Percentiles rank a stretch among this genome's conserved stretches.
These are phyloP conservation scores for Channallabes apus DNA, from an alignment of 2,797 vertebrate species.

Conservation along the genomic window DNA sequence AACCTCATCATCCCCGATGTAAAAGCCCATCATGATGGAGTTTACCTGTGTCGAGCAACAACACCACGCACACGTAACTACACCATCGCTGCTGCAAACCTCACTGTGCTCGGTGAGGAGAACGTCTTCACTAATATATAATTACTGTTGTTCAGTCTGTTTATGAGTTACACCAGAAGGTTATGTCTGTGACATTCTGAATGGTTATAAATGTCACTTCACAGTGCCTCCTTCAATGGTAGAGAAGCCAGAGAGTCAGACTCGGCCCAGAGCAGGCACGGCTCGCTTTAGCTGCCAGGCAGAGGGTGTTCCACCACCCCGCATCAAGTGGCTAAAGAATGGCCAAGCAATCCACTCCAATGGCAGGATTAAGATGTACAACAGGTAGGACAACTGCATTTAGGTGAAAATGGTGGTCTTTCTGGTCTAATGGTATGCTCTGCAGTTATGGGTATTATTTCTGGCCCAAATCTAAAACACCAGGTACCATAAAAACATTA, in stretches of 20 bases:
- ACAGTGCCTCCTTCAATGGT: conserved; percentile 89
- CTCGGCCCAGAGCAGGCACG: conserved; percentile 93
- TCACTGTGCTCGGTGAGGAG: conserved; percentile 85
- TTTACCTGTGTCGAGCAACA: conserved; percentile 91
- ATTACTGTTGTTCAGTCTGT: not conserved
- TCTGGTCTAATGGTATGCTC: not conserved
- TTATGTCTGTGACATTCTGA: not conserved
- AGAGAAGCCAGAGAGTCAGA: conserved; percentile 93
- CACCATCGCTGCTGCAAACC: conserved; percentile 84
- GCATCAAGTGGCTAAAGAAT: conserved; percentile 95
- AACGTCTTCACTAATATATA: not conserved
- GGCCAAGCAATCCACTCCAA: conserved; percentile 90
- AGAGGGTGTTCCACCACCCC: conserved; percentile 86
- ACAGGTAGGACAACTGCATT: conserved; percentile 75
- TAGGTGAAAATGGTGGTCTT: not conserved
- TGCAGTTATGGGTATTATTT: not conserved
- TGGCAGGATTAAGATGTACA: conserved; percentile 97
- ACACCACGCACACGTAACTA: conserved; percentile 94
- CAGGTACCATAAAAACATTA: not conserved
- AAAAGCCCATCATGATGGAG: conserved; percentile 82
- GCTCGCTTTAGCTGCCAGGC: conserved; percentile 95
- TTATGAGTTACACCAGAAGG: not conserved
- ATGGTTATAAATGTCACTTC: not conserved
- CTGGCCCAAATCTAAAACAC: not conserved
- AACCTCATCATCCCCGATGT: conserved; percentile 89